Percentiles rank a stretch among this genome's conserved stretches.
Evolutionary conservation across 2,888 invertebrate species (phyloP).

Genomic region (Plemyria rubiginata): DNA sequence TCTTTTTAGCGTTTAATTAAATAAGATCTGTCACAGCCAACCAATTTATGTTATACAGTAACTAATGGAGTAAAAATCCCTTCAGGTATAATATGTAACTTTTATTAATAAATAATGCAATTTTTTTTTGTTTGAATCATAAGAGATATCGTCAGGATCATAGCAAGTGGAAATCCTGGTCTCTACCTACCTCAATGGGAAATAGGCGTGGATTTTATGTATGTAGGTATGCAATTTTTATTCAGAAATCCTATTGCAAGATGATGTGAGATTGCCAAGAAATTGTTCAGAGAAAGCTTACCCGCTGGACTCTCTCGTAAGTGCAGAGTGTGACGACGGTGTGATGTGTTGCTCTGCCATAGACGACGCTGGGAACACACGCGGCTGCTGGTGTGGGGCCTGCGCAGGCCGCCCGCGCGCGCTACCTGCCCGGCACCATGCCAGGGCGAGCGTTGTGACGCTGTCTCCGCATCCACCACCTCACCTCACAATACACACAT

Average conservation of each 20-base stretch:
- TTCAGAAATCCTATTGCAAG: not conserved
- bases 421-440: constrained; percentile 85
- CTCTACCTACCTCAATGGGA: too few relatives aligned
- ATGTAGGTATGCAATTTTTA: not conserved
- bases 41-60: not conserved
- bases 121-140: too few relatives aligned
- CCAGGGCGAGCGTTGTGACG: constrained; percentile 77
- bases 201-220: too few relatives aligned
- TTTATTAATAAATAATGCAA: not conserved
- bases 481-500: constrained; percentile 49
- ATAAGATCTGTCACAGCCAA: not conserved
- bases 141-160: too few relatives aligned
- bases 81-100: not conserved
- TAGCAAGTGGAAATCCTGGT: too few relatives aligned
- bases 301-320: constrained; percentile 88
- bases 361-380: constrained; percentile 92
- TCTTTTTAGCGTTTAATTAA: not conserved
- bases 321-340: constrained; percentile 89
- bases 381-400: constrained; percentile 83
- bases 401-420: constrained; percentile 84
- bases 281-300: constrained; percentile 45
- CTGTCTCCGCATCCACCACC: constrained; percentile 73
- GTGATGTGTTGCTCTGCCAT: constrained; percentile 95
- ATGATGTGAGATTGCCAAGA: not conserved
- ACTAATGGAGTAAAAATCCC: not conserved